phyloP scores from a whole-genome alignment of 2,797 vertebrate species.

The Hafferia zeledoni region DNA sequence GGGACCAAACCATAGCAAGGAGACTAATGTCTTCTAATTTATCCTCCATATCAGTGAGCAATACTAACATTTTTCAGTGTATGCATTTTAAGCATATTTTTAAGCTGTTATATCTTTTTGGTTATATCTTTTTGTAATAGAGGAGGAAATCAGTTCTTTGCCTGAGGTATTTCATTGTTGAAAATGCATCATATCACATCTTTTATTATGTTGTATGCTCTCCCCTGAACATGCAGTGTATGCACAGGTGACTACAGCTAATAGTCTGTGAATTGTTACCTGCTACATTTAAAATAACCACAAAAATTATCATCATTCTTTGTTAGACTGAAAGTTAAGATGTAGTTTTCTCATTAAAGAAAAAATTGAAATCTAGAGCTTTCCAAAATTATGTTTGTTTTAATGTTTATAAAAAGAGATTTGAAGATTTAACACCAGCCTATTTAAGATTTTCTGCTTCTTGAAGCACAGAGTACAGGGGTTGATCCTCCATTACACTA shows the following conservation, averaged over 20 bases:
- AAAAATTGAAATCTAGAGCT: background rate
- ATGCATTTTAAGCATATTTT: background rate
- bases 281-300: conserved; percentile 18
- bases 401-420: background rate
- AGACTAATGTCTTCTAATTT: background rate
- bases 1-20: conserved; percentile 46
- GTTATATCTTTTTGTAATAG: background rate
- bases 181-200: background rate
- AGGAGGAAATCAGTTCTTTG: background rate
- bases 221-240: background rate
- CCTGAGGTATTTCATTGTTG: background rate
- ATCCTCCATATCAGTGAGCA: background rate
- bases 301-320: background rate
- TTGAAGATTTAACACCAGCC: background rate
- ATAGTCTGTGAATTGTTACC: background rate
- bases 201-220: background rate
- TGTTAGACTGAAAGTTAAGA: background rate
- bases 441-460: conserved; percentile 46
- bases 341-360: background rate
- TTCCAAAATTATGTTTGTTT: background rate
- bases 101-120: background rate
- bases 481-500: background rate
- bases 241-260: background rate
- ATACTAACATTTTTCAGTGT: background rate
- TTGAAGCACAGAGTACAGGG: background rate